Conservation (phyloP, 1,140 invertebrate species). For the Trichonephila inaurata region DNA sequence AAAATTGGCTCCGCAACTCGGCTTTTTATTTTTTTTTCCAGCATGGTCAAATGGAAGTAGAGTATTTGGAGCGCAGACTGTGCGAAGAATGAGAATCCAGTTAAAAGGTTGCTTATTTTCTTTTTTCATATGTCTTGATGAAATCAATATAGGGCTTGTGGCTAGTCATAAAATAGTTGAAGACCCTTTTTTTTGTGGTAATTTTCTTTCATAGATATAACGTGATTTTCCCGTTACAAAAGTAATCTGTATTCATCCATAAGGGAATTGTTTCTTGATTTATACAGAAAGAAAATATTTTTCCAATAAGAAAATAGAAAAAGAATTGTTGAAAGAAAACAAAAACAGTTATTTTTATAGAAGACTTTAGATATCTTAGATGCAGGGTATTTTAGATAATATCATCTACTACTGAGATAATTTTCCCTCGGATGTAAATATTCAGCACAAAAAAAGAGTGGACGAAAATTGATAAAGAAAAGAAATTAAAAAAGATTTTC, state of each 20-base stretch:
- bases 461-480: no score
- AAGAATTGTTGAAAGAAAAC: no score
- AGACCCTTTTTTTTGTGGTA: neutral
- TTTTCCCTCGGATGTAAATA: no score
- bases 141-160: neutral
- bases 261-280: slow-evolving; percentile 12
- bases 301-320: neutral
- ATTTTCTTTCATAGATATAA: neutral
- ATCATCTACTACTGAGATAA: no score
- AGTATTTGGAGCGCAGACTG: neutral
- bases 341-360: no score
- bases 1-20: slow-evolving; percentile 12
- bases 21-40: neutral
- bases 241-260: neutral
- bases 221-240: neutral
- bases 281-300: neutral
- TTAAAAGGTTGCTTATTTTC: neutral
- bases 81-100: neutral
- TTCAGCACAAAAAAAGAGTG: no score
- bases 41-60: neutral
- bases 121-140: neutral
- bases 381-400: no score
- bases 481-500: no score
- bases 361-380: no score
- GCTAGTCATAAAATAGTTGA: slow-evolving; percentile 1